A percentile compares a stretch with the other conserved stretches of the same genome.
Conservation (phyloP, 2,797 vertebrate species). For the Coregonus sp. region DNA sequence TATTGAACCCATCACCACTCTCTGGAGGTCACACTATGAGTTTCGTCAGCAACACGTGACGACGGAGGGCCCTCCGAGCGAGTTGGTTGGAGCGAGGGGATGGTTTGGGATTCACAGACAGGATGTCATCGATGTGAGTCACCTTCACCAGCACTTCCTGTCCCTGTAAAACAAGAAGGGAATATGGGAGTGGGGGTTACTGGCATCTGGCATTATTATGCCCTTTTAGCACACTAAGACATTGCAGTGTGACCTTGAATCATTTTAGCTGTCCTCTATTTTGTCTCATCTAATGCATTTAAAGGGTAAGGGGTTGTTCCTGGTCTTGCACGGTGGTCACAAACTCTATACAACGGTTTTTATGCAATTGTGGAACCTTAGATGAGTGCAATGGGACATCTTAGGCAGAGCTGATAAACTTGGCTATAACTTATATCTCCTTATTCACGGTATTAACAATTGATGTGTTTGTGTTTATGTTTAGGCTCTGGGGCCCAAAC, state of each 20-base stretch:
- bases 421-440: neutral
- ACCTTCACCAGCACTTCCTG: neutral
- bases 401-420: neutral
- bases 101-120: conserved; percentile 38
- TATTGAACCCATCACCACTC: too few relatives aligned
- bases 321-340: neutral
- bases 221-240: neutral
- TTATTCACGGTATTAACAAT: neutral
- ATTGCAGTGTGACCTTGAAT: neutral
- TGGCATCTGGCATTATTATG: neutral
- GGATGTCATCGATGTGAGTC: conserved; percentile 56
- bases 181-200: neutral
- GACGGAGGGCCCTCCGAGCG: too few relatives aligned
- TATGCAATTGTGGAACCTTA: neutral
- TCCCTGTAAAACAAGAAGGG: neutral
- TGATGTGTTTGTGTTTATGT: conserved; percentile 31
- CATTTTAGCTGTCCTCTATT: neutral
- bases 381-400: neutral
- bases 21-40: too few relatives aligned
- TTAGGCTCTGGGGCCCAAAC: conserved; percentile 71
- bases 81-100: too few relatives aligned
- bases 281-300: neutral
- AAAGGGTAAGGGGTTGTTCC: neutral
- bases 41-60: too few relatives aligned
- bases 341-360: neutral